Conservation (phyloP, 1,140 invertebrate species). For the Drosophila carrolli region DNA sequence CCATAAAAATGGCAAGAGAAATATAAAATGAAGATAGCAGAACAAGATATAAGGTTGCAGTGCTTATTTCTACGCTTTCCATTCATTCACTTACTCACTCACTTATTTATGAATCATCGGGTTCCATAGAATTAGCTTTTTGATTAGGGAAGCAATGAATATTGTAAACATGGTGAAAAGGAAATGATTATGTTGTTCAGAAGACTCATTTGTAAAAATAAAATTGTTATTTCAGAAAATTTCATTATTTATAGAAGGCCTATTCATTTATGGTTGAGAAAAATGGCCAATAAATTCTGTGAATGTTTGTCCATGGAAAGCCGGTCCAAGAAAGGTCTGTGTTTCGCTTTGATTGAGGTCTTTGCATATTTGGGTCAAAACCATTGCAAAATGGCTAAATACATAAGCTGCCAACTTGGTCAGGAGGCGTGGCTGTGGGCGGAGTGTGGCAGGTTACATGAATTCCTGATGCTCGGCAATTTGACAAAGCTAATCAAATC, state of each 20-base stretch:
- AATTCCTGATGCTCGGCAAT: slow-evolving; percentile 27
- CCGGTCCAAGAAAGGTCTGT: neutral
- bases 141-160: slow-evolving; percentile 8
- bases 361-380: slow-evolving; percentile 14
- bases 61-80: slow-evolving; percentile 1
- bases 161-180: slow-evolving; percentile 3
- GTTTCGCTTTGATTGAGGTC: neutral
- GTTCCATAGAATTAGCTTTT: slow-evolving; percentile 2
- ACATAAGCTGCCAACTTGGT: slow-evolving; percentile 6
- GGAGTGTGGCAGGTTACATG: neutral
- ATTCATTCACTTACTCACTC: slow-evolving; percentile 13
- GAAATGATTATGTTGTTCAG: neutral
- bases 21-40: slow-evolving; percentile 6
- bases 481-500: slow-evolving; percentile 41
- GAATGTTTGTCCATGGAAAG: neutral
- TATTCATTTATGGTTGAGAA: neutral
- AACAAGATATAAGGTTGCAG: slow-evolving; percentile 5
- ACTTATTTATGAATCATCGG: slow-evolving; percentile 19
- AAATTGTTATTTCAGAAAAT: neutral
- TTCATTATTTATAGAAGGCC: neutral
- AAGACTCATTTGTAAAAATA: no score
- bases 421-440: neutral
- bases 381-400: slow-evolving; percentile 11
- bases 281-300: neutral
- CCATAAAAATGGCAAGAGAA: slow-evolving; percentile 5